Conservation (phyloP, 2,113 vertebrate species). For the Tetrax tetrax region DNA sequence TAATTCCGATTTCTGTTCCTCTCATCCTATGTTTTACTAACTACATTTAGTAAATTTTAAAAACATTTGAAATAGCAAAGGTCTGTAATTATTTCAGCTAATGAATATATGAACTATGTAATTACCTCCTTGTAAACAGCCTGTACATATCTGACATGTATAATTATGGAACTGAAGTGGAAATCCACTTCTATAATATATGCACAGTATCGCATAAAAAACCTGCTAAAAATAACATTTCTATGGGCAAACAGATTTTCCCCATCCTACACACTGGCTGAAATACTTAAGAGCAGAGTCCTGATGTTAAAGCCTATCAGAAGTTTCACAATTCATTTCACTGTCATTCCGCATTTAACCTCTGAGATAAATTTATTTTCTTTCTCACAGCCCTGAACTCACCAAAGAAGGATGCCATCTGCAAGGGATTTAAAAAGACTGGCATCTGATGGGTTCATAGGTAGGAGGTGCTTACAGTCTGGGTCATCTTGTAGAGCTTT, state of each 20-base stretch:
- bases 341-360: background rate
- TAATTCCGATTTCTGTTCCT: background rate
- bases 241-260: background rate
- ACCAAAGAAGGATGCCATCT: conserved; percentile 96
- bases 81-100: background rate
- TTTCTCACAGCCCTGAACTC: conserved; percentile 42
- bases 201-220: background rate
- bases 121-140: background rate
- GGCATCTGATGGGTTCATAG: conserved; percentile 86
- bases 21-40: background rate
- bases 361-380: background rate
- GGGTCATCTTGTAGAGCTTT: conserved; percentile 90
- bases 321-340: background rate
- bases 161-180: background rate
- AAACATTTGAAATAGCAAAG: background rate
- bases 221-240: background rate
- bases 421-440: conserved; percentile 92
- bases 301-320: background rate
- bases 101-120: background rate
- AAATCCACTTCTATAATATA: background rate
- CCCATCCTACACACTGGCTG: background rate
- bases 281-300: background rate
- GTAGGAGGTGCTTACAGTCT: conserved; percentile 90
- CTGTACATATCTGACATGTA: background rate
- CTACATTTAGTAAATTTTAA: background rate